Conservation (phyloP, 2,113 vertebrate genomes). For the Conger conger region DNA sequence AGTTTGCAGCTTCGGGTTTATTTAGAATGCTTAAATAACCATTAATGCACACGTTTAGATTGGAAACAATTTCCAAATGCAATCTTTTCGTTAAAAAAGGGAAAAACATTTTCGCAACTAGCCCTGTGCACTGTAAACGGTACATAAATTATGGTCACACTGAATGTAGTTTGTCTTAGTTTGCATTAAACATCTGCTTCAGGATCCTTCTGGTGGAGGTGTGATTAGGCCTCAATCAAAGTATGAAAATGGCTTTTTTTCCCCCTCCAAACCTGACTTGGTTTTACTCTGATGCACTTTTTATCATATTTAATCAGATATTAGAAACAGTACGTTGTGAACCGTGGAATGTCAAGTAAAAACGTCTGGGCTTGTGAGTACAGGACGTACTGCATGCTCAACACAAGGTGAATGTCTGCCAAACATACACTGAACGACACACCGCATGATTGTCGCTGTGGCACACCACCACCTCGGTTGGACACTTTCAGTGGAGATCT, state of each 20-base stretch:
- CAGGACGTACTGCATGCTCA: background rate
- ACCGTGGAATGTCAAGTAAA: background rate
- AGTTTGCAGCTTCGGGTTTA: background rate
- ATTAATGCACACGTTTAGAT: background rate
- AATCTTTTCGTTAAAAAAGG: background rate
- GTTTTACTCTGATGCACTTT: background rate
- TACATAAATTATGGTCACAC: background rate
- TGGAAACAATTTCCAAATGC: conserved; percentile 7
- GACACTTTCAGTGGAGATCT: background rate
- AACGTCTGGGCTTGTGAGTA: background rate
- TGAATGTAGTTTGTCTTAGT: background rate
- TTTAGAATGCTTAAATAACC: background rate
- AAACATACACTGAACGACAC: background rate
- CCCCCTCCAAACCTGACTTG: background rate
- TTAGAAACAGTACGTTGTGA: background rate
- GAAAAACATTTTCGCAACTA: background rate
- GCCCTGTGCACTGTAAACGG: background rate
- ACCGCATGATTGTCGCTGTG: background rate
- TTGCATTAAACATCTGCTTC: background rate
- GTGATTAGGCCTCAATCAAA: background rate
- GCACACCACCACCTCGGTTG: background rate
- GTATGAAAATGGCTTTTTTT: background rate
- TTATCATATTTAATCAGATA: background rate
- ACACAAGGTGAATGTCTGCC: background rate
- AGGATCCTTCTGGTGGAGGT: no score